Evolutionary conservation across 2,797 vertebrate species (phyloP).

Genomic region (Gouania willdenowi): DNA sequence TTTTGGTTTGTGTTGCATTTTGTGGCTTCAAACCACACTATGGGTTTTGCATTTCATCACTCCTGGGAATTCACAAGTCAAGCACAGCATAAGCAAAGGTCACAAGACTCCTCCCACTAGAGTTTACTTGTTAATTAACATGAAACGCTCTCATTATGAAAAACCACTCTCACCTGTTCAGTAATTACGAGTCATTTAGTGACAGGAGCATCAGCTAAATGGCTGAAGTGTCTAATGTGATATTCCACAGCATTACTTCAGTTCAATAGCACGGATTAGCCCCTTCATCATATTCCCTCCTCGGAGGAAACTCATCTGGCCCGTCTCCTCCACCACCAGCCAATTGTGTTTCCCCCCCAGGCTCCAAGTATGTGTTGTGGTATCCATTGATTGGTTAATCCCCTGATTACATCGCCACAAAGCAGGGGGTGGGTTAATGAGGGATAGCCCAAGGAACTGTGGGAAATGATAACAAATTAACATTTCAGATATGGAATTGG

Average conservation of each 20-base stretch:
- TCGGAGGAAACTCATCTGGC: constrained; percentile 35
- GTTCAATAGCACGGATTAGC: constrained; percentile 25
- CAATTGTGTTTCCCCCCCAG: constrained; percentile 20
- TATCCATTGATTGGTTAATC: constrained; percentile 57
- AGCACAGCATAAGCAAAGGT: constrained; percentile 13
- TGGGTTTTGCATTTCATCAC: too few relatives aligned
- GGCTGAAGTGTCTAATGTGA: constrained; percentile 20
- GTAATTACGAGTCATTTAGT: constrained; percentile 33
- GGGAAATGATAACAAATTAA: constrained; percentile 78
- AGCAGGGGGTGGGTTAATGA: constrained; percentile 64
- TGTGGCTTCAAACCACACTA: too few relatives aligned
- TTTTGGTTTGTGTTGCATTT: too few relatives aligned
- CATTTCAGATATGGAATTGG: constrained; percentile 74
- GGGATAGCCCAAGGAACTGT: constrained; percentile 68
- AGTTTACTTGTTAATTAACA: constrained; percentile 23
- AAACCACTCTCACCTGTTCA: constrained; percentile 24
- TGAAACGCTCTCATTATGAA: constrained; percentile 9
- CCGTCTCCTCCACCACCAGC: constrained; percentile 23
- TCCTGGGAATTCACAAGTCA: too few relatives aligned
- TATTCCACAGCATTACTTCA: constrained; percentile 25
- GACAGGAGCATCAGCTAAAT: constrained; percentile 2
- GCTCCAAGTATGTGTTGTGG: constrained; percentile 6
- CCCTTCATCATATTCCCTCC: constrained; percentile 22
- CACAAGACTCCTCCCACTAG: constrained; percentile 9
- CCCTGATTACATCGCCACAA: constrained; percentile 63